A percentile compares a stretch with the other conserved stretches of the same genome.
phyloP scores from a whole-genome alignment of 2,888 invertebrate genomes.

The Heteropelma amictum region DNA sequence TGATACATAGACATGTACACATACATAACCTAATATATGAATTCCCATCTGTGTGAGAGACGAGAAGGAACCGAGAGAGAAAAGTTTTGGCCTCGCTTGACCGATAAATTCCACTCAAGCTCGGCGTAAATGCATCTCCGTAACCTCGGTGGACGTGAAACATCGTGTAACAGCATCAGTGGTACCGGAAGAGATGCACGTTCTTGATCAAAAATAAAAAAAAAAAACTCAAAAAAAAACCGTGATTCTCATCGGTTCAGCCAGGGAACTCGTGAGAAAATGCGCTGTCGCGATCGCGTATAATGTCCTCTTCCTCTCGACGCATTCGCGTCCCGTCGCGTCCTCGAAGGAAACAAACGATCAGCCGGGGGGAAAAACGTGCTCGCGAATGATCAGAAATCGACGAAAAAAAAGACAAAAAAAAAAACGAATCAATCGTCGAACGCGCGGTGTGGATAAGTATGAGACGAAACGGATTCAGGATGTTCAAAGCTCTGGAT shows the following conservation, averaged over 20 bases:
- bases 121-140: neutral
- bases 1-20: neutral
- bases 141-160: slow-evolving; percentile 30
- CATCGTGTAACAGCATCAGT: slow-evolving; percentile 18
- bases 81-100: slow-evolving; percentile 55
- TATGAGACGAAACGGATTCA: neutral
- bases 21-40: neutral
- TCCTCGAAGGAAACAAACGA: neutral
- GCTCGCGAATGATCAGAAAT: neutral
- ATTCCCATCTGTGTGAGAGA: neutral
- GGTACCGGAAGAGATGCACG: slow-evolving; percentile 30
- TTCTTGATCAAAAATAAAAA: no score
- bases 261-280: no score
- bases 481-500: neutral
- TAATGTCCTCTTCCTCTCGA: no score
- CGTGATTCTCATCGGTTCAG: slow-evolving; percentile 9
- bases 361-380: neutral
- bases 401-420: neutral
- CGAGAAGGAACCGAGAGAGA: slow-evolving; percentile 30
- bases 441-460: neutral
- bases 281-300: no score
- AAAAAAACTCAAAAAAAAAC: slow-evolving; percentile 20
- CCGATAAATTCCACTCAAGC: slow-evolving; percentile 55
- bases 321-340: neutral
- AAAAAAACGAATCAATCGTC: neutral